These are phyloP conservation scores for Pagrus major DNA, from an alignment of 2,113 vertebrate species.

Conservation along the genomic window DNA sequence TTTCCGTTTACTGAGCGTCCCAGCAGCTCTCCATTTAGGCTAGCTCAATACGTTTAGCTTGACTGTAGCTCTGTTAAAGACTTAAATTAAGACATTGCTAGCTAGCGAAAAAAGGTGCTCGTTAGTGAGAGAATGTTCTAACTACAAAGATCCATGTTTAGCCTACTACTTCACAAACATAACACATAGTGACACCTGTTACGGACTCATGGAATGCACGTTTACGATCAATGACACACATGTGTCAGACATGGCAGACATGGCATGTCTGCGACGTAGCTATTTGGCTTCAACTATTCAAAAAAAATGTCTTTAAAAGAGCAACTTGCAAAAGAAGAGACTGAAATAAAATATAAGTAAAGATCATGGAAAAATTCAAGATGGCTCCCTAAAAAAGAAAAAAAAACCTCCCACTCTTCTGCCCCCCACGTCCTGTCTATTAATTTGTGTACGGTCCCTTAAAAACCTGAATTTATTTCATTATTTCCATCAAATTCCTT, in stretches of 20 bases:
- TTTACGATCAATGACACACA: neutral
- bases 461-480: neutral
- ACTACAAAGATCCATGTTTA: neutral
- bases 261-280: neutral
- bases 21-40: neutral
- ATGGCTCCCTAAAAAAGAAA: neutral
- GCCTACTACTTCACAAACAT: neutral
- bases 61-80: neutral
- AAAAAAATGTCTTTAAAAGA: neutral
- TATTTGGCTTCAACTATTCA: neutral
- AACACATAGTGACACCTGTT: neutral
- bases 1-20: neutral
- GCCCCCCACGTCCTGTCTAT: neutral
- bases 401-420: neutral
- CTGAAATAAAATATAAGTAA: neutral
- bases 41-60: neutral
- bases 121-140: neutral
- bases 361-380: neutral
- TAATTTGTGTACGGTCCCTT: neutral
- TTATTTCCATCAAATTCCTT: slow-evolving; percentile 10
- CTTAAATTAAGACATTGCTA: neutral
- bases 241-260: too few species aligned
- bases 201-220: neutral
- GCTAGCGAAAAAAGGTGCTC: neutral
- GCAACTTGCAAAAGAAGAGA: neutral